Conservation (phyloP, 2,797 vertebrate genomes). For the Pipistrellus kuhlii region DNA sequence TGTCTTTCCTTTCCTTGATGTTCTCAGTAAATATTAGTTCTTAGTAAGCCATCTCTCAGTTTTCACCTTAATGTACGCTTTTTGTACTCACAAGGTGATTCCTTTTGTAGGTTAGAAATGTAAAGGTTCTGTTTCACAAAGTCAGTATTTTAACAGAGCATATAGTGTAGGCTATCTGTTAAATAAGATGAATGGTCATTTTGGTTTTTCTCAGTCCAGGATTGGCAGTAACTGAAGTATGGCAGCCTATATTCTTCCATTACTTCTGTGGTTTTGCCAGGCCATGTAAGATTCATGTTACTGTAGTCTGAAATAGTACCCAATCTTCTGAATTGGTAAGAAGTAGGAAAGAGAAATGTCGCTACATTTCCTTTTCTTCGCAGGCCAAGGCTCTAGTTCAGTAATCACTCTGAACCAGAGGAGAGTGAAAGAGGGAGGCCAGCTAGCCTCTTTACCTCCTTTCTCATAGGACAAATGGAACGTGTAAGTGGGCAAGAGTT, state of each 20-base stretch:
- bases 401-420: not conserved
- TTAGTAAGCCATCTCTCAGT: slow-evolving; percentile 18
- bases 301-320: slow-evolving; percentile 14
- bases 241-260: not conserved
- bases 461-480: slow-evolving; percentile 8
- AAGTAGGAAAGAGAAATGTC: slow-evolving; percentile 49
- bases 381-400: slow-evolving; percentile 45
- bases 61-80: not conserved
- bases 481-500: not conserved
- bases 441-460: slow-evolving; percentile 50
- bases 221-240: slow-evolving; percentile 49
- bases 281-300: not conserved
- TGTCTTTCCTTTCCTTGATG: slow-evolving; percentile 17
- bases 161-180: slow-evolving; percentile 74
- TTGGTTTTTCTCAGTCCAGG: not conserved
- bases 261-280: slow-evolving; percentile 42
- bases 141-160: slow-evolving; percentile 81
- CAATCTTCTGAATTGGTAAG: slow-evolving; percentile 21
- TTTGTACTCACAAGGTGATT: slow-evolving; percentile 61
- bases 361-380: slow-evolving; percentile 19
- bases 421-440: slow-evolving; percentile 33
- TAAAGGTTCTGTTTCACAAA: slow-evolving; percentile 72
- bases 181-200: slow-evolving; percentile 77
- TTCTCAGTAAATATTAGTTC: slow-evolving; percentile 13
- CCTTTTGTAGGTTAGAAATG: slow-evolving; percentile 74